Conservation (phyloP, 2,113 vertebrate species). For the Periophthalmodon schlosseri region DNA sequence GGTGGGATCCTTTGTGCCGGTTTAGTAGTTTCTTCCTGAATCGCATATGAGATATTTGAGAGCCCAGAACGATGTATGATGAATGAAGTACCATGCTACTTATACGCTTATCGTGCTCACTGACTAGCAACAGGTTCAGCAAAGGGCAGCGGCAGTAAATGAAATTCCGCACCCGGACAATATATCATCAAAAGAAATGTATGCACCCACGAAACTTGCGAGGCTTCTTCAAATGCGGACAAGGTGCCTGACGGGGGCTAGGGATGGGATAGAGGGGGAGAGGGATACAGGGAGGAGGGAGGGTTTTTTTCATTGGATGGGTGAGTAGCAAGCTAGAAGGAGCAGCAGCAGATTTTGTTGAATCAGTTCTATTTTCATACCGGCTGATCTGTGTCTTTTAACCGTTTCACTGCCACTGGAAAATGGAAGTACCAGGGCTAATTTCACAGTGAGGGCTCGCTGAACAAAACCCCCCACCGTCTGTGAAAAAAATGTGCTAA, state of each 20-base stretch:
- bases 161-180: conserved; percentile 99
- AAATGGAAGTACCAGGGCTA: conserved; percentile 69
- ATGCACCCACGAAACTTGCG: conserved; percentile 89
- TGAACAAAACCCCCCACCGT: conserved; percentile 65
- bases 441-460: conserved; percentile 75
- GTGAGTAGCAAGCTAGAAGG: conserved; percentile 66
- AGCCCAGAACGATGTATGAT: conserved; percentile 97
- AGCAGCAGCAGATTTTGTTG: conserved; percentile 82
- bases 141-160: conserved; percentile 98
- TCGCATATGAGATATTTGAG: conserved; percentile 94
- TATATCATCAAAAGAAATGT: conserved; percentile 99
- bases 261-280: conserved; percentile 62
- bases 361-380: conserved; percentile 87
- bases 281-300: conserved; percentile 67
- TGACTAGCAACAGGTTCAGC: conserved; percentile 99
- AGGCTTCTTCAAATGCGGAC: conserved; percentile 88
- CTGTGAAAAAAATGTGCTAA: conserved; percentile 60
- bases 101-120: conserved; percentile 98
- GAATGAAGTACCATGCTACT: conserved; percentile 98
- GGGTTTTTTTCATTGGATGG: conserved; percentile 46
- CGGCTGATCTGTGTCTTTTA: conserved; percentile 79
- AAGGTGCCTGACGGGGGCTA: conserved; percentile 90
- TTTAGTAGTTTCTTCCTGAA: conserved; percentile 86
- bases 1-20: conserved; percentile 79
- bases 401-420: conserved; percentile 70